Conservation (phyloP, 2,113 vertebrate species). For the Microcebus jonahi region DNA sequence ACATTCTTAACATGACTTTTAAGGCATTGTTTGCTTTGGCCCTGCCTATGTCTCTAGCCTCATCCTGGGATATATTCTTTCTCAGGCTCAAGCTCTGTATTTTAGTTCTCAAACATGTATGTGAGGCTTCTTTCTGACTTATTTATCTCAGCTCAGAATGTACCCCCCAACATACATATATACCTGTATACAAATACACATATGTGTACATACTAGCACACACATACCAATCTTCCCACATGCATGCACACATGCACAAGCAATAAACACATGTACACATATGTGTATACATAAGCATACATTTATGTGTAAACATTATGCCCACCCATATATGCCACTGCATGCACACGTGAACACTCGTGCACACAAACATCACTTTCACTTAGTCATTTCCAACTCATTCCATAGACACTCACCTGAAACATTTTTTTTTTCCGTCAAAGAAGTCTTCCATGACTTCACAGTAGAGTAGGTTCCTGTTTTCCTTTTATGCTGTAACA, state of each 20-base stretch:
- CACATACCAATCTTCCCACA: neutral
- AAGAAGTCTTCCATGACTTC: neutral
- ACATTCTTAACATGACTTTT: neutral
- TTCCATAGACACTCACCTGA: neutral
- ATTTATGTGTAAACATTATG: neutral
- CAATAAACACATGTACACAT: neutral
- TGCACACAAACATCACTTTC: neutral
- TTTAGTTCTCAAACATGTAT: neutral
- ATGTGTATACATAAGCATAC: no score
- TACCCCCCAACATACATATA: neutral
- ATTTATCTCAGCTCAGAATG: neutral
- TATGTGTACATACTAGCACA: rapidly evolving
- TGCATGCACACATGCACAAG: neutral
- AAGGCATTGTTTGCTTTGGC: neutral
- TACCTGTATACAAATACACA: neutral
- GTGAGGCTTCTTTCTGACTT: neutral
- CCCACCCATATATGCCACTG: neutral
- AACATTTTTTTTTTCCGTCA: neutral
- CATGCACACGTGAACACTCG: no score
- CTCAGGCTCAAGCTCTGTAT: neutral
- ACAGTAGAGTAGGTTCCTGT: neutral
- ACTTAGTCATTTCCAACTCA: neutral
- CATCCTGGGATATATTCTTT: neutral
- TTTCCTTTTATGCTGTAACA: neutral
- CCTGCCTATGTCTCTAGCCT: neutral